A percentile compares a stretch with the other conserved stretches of the same genome.
Conservation (phyloP, 2,113 vertebrate genomes). For the Suncus etruscus region DNA sequence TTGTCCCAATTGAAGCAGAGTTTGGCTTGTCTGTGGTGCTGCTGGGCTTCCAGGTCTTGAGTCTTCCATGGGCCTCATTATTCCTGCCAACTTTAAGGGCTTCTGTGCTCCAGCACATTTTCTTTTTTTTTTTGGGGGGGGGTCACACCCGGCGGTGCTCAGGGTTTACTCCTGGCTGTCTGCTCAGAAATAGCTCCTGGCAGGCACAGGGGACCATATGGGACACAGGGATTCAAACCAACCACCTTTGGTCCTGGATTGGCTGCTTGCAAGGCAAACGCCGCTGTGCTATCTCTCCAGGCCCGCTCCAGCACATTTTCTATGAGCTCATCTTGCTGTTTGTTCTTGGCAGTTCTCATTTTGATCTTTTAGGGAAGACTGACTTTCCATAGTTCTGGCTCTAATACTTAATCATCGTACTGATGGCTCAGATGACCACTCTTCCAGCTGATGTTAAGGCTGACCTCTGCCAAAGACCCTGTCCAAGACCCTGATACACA, state of each 20-base stretch:
- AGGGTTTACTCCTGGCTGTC: too few species aligned
- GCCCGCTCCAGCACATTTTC: too few species aligned
- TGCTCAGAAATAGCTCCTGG: too few species aligned
- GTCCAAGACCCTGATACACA: not conserved
- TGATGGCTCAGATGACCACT: not conserved
- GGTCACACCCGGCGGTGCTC: too few species aligned
- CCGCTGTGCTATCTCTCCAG: too few species aligned
- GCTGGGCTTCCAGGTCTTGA: not conserved
- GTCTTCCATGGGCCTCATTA: not conserved
- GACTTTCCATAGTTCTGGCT: not conserved
- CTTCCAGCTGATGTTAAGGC: not conserved
- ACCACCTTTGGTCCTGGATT: too few species aligned
- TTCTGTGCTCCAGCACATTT: fast-evolving
- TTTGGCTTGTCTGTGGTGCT: not conserved
- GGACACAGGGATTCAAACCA: too few species aligned
- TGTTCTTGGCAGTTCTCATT: not conserved
- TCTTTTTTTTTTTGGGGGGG: too few species aligned
- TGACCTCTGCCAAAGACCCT: not conserved
- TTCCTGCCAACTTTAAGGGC: not conserved
- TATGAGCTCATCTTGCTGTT: not conserved
- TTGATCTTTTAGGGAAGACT: not conserved
- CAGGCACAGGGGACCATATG: too few species aligned
- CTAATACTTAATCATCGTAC: too few species aligned
- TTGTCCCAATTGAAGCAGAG: not conserved
- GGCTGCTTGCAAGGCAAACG: too few species aligned